phyloP scores from a whole-genome alignment of 1,140 invertebrate genomes.

The Epicauta chinensis region DNA sequence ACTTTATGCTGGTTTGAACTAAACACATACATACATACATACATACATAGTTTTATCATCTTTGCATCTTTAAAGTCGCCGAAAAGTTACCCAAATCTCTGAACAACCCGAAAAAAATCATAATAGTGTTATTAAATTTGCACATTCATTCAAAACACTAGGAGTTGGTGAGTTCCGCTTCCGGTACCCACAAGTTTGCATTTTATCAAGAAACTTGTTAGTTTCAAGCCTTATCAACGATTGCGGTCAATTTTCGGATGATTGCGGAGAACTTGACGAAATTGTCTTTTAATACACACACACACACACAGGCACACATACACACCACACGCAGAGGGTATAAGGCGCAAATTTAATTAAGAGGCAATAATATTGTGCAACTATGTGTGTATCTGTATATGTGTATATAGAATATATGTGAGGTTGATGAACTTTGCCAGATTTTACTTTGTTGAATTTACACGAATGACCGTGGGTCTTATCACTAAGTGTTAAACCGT shows the following conservation, averaged over 20 bases:
- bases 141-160: too few relatives aligned
- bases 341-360: background rate
- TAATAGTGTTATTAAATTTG: too few relatives aligned
- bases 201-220: too few relatives aligned
- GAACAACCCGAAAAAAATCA: too few relatives aligned
- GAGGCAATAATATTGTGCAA: conserved; percentile 4
- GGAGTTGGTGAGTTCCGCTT: too few relatives aligned
- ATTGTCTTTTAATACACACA: conserved; percentile 13
- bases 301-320: too few relatives aligned
- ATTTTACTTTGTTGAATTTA: conserved; percentile 35
- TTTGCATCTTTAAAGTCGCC: too few relatives aligned
- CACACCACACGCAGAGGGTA: too few relatives aligned
- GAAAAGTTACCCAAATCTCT: background rate
- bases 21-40: conserved; percentile 2
- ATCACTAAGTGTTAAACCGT: conserved; percentile 19
- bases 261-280: background rate
- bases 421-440: conserved; percentile 27
- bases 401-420: background rate
- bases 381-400: background rate
- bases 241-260: too few relatives aligned
- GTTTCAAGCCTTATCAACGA: too few relatives aligned
- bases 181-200: too few relatives aligned
- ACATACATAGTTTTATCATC: too few relatives aligned
- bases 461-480: conserved; percentile 26
- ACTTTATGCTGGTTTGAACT: conserved; percentile 18